These are phyloP conservation scores for Drosophila sproati DNA, from an alignment of 1,140 invertebrate genomes.

Conservation along the genomic window DNA sequence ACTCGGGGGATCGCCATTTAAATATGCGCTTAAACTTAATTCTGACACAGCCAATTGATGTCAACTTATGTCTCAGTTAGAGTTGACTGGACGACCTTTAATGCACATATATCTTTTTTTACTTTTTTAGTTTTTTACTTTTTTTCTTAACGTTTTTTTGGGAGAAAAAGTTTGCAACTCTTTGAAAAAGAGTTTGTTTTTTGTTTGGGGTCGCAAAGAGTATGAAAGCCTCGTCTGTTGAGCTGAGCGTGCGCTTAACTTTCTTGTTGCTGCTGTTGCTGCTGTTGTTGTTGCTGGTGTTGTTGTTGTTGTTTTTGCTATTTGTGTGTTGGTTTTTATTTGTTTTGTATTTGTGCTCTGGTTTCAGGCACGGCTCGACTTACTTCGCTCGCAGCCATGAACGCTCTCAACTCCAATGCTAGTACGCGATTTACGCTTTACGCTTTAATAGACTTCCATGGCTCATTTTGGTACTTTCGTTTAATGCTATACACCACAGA, in stretches of 20 bases:
- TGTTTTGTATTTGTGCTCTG: conserved; percentile 37
- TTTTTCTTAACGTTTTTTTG: background rate
- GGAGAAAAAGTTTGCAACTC: conserved; percentile 5
- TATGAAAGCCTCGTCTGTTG: conserved; percentile 42
- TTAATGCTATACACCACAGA: conserved; percentile 26
- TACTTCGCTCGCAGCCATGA: conserved; percentile 11
- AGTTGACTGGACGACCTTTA: conserved; percentile 6
- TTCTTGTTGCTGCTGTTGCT: conserved; percentile 16
- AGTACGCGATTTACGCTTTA: conserved; percentile 28
- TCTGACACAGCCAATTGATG: conserved; percentile 30
- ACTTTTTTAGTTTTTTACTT: no score
- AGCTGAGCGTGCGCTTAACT: conserved; percentile 33
- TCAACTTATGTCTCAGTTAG: conserved; percentile 31
- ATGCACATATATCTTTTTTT: conserved; percentile 4
- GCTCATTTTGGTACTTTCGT: conserved; percentile 44
- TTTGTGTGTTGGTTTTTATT: conserved; percentile 7
- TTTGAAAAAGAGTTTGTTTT: background rate
- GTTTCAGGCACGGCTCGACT: conserved; percentile 43
- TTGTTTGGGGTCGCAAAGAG: conserved; percentile 12
- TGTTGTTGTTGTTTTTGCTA: conserved; percentile 1
- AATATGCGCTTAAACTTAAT: conserved; percentile 29
- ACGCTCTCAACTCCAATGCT: conserved; percentile 23
- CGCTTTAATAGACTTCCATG: conserved; percentile 48
- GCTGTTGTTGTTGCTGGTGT: background rate
- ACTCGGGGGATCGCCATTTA: conserved; percentile 10